Evolutionary conservation across 2,797 vertebrate genomes (phyloP).

Genomic region (Dallia pectoralis): DNA sequence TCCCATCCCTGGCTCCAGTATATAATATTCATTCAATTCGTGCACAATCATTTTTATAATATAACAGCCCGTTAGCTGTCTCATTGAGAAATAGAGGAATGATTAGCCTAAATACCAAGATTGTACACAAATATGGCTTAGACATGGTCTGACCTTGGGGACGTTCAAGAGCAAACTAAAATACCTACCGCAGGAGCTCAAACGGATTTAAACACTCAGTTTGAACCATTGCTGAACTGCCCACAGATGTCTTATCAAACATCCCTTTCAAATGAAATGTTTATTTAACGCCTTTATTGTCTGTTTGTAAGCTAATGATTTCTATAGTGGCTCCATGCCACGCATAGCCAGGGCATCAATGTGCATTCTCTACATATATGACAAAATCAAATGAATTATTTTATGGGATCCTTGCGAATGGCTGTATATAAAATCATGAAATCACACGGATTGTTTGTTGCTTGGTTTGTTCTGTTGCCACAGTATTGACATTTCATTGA

Average conservation of each 20-base stretch:
- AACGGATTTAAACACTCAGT: background rate
- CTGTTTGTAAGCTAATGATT: conserved; percentile 8
- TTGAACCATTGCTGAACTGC: conserved; percentile 1
- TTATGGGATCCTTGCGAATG: conserved; percentile 13
- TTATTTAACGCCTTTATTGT: background rate
- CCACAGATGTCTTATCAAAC: background rate
- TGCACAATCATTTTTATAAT: background rate
- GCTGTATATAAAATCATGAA: conserved; percentile 18
- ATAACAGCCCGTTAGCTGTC: background rate
- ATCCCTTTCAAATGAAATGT: background rate
- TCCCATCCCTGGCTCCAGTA: background rate
- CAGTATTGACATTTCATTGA: background rate
- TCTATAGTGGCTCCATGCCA: conserved; percentile 4
- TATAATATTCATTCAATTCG: background rate
- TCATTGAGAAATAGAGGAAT: background rate
- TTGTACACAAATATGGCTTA: background rate
- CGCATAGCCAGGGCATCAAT: conserved; percentile 12
- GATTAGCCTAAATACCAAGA: background rate
- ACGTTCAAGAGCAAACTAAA: conserved; percentile 1
- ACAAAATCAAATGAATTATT: conserved; percentile 7
- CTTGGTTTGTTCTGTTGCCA: conserved; percentile 7
- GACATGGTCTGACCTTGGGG: background rate
- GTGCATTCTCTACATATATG: background rate
- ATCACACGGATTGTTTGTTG: conserved; percentile 3
- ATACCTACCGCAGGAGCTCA: background rate